Base-by-base conservation (phyloP, 2,113 vertebrate species). In the Python bivittatus region DNA sequence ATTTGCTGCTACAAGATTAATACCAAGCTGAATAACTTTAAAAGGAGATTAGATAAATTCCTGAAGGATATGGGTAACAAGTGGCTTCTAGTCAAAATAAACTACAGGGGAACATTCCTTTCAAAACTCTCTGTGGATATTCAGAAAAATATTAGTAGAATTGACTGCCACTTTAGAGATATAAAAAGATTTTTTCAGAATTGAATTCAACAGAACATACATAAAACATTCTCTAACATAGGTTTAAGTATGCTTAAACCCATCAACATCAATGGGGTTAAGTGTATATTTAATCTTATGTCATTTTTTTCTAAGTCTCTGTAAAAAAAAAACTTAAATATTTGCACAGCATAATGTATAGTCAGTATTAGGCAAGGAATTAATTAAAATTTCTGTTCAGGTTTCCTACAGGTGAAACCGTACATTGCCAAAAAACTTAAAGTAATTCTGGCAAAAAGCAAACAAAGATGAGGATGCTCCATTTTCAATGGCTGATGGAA, bases 401-500 rank as follows among this genome's bases (percentile, higher is more conserved):
- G 6, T 72, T 94, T 20, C 53, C 25, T 68, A 29, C 38, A 92
- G 89, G n/a, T 44, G 22, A 88, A 91, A 85, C 17, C 27, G 10
- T 22, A 4, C 42, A 3, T 38, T 89, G 1, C 54, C 52, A 72
- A 38, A 0, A 0, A 9, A 0, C 27, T 93, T 93, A 90, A 17
- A 42, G 91, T 38, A 91, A 91, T 53, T 15, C 64, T 88, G 84
- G n/a, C 72, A 93, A 57, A 83, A 88, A 91, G 6, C 29, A 25
- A 6, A 27, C 7, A 53, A 38, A 3, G 86, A 13, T 9, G 17
- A 9, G 33, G 7, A 42, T 22, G 3, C 44, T 72, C 25, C 7
- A 0, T 91, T 94, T 92, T 86, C 7, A 86, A 89, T 23, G 33
- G 33, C 61, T 90, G 89, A 93, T 92, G 15, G 88, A 87, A 79